Evolutionary conservation across 2,797 vertebrate genomes (phyloP), one percentile per base, ranked within the genome.

Genomic region (Aythya fuligula): DNA sequence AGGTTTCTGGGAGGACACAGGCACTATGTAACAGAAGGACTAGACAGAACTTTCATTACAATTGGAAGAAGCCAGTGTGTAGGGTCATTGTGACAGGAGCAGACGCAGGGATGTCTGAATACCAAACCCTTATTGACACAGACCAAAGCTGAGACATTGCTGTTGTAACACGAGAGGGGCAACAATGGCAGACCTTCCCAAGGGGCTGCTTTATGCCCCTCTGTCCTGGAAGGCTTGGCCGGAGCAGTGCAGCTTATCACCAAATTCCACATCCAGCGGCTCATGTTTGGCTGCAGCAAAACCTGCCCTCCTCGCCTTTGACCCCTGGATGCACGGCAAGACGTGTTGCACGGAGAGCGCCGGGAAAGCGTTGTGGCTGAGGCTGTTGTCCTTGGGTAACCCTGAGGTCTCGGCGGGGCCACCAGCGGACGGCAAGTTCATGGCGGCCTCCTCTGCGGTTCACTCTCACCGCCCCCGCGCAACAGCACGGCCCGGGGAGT

Each of bases 311-410:
- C 70, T 38, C 0, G 1, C 64, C 14, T n/a, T 20, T 71, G 85
- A 54, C 65, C 77, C 16, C 62, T 45, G 66, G 66, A 24, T 2
- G 2, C 14, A 5, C 67, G 15, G 62, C 18, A 2, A 75, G 66
- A 82, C 87, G n/a, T 7, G 3, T 47, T 32, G 45, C 77, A 21
- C 5, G 1, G 41, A 45, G 41, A 7, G n/a, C 1, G 0, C 57
- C 1, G 2, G 67, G n/a, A 69, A 41, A 18, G 32, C 5, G 0
- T 18, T 0, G 2, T 1, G 13, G 58, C 4, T 1, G 24, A 58
- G 78, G 61, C 93, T 13, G 43, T 15, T 25, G 28, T 80, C 89
- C 86, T 67, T 49, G 7, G 24, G 53, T 74, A 67, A 81, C 80
- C 86, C 79, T 0, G 1, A 74, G 45, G 58, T 77, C 66, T 76